Conservation (phyloP, 2,797 vertebrate genomes). For the Crenichthys baileyi region DNA sequence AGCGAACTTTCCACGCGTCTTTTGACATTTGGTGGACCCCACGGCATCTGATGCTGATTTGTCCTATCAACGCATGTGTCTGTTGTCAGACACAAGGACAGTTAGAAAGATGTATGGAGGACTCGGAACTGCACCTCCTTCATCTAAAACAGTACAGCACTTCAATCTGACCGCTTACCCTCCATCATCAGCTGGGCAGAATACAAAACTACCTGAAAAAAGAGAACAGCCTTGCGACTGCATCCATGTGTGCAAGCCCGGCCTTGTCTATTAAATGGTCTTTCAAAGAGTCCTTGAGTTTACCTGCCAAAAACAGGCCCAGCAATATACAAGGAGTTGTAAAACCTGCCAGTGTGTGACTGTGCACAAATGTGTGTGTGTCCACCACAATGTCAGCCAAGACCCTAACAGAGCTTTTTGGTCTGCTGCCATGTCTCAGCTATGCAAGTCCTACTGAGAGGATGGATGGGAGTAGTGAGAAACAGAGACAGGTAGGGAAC, state of each 20-base stretch:
- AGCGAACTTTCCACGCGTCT: constrained; percentile 13
- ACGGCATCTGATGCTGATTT: background rate
- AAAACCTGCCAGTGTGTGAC: constrained; percentile 69
- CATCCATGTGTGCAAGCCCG: background rate
- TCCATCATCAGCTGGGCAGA: constrained; percentile 53
- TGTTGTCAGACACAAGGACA: constrained; percentile 18
- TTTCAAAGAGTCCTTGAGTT: constrained; percentile 80
- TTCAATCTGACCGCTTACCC: constrained; percentile 51
- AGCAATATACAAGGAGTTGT: constrained; percentile 76
- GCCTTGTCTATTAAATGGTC: constrained; percentile 69
- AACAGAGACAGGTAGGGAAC: constrained; percentile 4
- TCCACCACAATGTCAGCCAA: constrained; percentile 82
- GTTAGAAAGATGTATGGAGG: constrained; percentile 50
- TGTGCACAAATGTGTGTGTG: constrained; percentile 44
- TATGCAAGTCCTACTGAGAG: constrained; percentile 46
- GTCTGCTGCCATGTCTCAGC: constrained; percentile 68
- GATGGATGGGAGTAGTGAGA: constrained; percentile 42
- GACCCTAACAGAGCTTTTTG: constrained; percentile 82
- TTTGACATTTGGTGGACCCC: constrained; percentile 2
- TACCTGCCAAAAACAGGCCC: constrained; percentile 75
- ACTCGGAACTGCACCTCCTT: constrained; percentile 24
- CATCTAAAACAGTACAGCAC: constrained; percentile 42
- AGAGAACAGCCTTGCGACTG: background rate
- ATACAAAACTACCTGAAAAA: constrained; percentile 62
- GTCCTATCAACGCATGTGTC: constrained; percentile 3